Percentiles rank a stretch among this genome's conserved stretches.
Conservation (phyloP, 2,888 invertebrate species). For the Polietes domitor region DNA sequence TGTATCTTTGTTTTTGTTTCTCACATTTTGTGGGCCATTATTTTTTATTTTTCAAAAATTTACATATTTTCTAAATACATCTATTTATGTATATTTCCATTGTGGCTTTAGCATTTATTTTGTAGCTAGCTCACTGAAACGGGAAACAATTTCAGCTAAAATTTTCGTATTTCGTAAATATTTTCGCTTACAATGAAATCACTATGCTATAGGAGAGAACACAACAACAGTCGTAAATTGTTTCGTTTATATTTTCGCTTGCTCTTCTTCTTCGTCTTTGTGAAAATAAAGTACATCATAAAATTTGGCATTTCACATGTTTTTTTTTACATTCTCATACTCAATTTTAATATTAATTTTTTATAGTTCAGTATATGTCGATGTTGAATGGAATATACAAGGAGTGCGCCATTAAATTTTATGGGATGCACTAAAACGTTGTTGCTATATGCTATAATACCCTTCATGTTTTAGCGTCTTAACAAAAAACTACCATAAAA, state of each 20-base stretch:
- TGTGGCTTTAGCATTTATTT: background rate
- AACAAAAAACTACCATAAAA: background rate
- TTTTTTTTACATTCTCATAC: constrained; percentile 9
- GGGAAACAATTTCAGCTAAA: background rate
- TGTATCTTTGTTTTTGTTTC: no score
- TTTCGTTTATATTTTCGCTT: background rate
- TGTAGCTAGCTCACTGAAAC: background rate
- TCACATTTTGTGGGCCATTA: no score
- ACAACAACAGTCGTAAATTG: background rate
- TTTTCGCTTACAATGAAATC: background rate
- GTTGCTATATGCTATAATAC: no score
- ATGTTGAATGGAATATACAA: constrained; percentile 25
- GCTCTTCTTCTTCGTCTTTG: background rate
- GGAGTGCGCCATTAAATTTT: constrained; percentile 40
- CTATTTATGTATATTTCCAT: background rate
- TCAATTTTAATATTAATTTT: background rate
- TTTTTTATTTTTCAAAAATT: no score
- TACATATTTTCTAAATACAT: no score
- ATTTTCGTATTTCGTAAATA: background rate
- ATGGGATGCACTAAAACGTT: constrained; percentile 24
- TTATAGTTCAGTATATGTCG: constrained; percentile 14
- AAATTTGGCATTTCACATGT: background rate
- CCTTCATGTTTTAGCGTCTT: background rate
- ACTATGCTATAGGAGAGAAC: background rate
- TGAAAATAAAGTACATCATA: constrained; percentile 11